Evolutionary conservation across 2,113 vertebrate species (phyloP), one percentile per base, ranked within the genome.

Genomic region (Trichechus manatus): DNA sequence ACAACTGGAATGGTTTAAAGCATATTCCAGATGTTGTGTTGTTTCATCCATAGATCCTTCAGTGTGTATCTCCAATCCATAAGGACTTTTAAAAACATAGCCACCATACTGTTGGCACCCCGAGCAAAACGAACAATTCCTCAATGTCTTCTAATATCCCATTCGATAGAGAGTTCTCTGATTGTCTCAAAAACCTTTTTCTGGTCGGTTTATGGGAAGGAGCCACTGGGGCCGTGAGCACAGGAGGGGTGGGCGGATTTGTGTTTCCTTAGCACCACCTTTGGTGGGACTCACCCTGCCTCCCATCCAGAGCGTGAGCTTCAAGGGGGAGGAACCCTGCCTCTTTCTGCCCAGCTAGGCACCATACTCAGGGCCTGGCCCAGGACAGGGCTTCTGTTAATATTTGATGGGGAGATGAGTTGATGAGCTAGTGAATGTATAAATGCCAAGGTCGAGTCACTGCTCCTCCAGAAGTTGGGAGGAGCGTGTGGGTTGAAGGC

Each of bases 401-500:
- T 31, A 7, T 0, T 17, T 81, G 61, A 14, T 66, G 9, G 61
- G 23, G 53, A 68, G 68, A 36, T n/a, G 66, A 61, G 77, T 27
- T 27, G 77, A 31, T 13, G 29, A n/a, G 22, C 39, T 66, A 25
- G 25, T n/a, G 80, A 61, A 50, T 1, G n/a, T 25, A 42, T 20
- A 31, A n/a, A 77, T 4, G 8, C 44, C 44, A 31, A 50, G 79
- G 61, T 68, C 66, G 47, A 1, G 10, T 50, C 72, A 11, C 68
- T 23, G 47, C 31, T 27, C 7, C 47, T 33, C 36, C 10, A 0
- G 50, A n/a, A 44, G 36, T 10, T 2, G 8, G 47, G 68, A 59
- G 53, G 61, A 61, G 10, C 11, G 0, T 0, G 39, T n/a, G 39
- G 36, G 13, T 15, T 23, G 1, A 23, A 2, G 4, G 36, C 56